phyloP scores from a whole-genome alignment of 2,113 vertebrate genomes.

The Pollimyrus isidori region DNA sequence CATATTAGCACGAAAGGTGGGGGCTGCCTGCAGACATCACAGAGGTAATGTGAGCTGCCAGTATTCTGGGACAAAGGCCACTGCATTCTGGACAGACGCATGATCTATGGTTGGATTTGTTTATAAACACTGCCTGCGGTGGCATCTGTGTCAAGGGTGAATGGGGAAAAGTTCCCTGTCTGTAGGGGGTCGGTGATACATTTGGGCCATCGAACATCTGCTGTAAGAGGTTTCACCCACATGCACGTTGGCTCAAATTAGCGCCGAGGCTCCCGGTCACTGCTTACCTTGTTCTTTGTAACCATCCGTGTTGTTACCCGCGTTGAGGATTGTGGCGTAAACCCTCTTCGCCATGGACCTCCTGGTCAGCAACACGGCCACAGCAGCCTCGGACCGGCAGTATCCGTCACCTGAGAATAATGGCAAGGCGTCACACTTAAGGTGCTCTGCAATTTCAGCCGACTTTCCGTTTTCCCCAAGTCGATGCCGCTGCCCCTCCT shows the following conservation, averaged over 20 bases:
- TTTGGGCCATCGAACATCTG: slow-evolving; percentile 2
- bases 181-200: background rate
- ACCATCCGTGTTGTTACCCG: slow-evolving; percentile 88
- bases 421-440: background rate
- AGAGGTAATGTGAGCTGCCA: background rate
- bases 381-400: slow-evolving; percentile 86
- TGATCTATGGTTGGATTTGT: slow-evolving; percentile 3
- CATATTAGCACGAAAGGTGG: background rate
- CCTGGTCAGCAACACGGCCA: slow-evolving; percentile 75
- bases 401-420: slow-evolving; percentile 75
- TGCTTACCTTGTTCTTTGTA: slow-evolving; percentile 86
- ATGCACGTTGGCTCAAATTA: too few species aligned
- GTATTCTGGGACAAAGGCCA: background rate
- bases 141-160: slow-evolving; percentile 30
- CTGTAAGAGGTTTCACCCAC: background rate
- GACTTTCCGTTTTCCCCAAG: background rate
- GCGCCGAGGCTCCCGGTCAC: background rate
- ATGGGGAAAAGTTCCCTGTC: slow-evolving; percentile 35
- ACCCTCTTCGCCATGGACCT: slow-evolving; percentile 74
- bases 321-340: slow-evolving; percentile 82
- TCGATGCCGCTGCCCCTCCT: background rate
- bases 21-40: background rate
- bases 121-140: slow-evolving; percentile 31
- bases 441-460: background rate
- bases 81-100: background rate